Evolutionary conservation across 2,113 vertebrate genomes (phyloP), one percentile per base, ranked within the genome.

Genomic region (Salvelinus sp.): DNA sequence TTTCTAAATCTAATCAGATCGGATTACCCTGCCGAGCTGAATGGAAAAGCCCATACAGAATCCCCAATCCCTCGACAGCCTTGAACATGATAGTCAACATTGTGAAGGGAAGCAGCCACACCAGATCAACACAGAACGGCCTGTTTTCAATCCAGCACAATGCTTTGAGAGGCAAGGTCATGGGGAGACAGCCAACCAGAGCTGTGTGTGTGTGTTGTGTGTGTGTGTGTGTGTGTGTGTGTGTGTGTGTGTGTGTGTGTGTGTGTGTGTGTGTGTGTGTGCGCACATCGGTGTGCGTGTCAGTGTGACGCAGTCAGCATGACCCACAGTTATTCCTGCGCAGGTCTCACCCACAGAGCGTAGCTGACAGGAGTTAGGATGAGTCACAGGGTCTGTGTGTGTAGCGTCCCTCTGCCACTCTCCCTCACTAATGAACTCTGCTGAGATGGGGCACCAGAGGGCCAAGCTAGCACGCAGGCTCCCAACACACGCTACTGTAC

Each of bases 131-230:
- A 20, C 50, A 28, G 54, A 9, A 28, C 75, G 62, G 75, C 67
- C 70, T 65, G 62, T 20, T 48, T 72, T 80, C 73, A 80, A 74
- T 28, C n/a, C 66, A 28, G 69, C 25, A 3, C 69, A 67, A 27
- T 4, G 38, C 71, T 77, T 67, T 71, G 30, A 44, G 30, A 73
- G 54, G n/a, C 28, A 63, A 30, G 22, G 54, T 14, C 50, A 5
- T 54, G 62, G 28, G 27, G 23, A 57, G 50, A 27, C 48, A 67
- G 50, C 10, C 50, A 54, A 13, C 18, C 18, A 38, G 12, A 50
- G 58, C 9, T 73, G 73, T 16, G 18, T 50, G 9, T 76, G 38
- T 22, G 60, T 54, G 57, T 70, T 27, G 28, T 69, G 4, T 25
- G 7, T 27, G 28, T 50, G 9, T 76, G 38, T 73, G 73, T 16